Conservation (phyloP, 2,888 invertebrate species). For the Tanypteryx hageni region DNA sequence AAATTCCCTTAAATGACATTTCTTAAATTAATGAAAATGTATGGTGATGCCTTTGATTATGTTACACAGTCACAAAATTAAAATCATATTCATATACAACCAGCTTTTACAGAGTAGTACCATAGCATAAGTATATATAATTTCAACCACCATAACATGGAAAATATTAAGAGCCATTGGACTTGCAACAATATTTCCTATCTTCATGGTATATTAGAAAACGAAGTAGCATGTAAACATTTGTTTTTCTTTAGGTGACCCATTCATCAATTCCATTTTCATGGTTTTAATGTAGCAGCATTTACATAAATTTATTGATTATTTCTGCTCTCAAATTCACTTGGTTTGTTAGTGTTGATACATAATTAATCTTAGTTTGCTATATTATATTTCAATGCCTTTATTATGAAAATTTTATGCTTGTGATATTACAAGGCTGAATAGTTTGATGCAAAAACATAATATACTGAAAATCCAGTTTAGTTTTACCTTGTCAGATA, state of each 20-base stretch:
- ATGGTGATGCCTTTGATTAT: conserved; percentile 63
- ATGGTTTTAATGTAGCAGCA: conserved; percentile 33
- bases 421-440: conserved; percentile 56
- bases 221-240: conserved; percentile 51
- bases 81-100: conserved; percentile 60
- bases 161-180: conserved; percentile 54
- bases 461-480: conserved; percentile 12
- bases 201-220: conserved; percentile 37
- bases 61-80: conserved; percentile 38
- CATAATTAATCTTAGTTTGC: conserved; percentile 56
- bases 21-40: conserved; percentile 46
- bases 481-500: neutral
- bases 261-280: conserved; percentile 38
- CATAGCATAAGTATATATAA: conserved; percentile 60
- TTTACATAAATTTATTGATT: conserved; percentile 50
- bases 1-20: conserved; percentile 25
- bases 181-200: conserved; percentile 46
- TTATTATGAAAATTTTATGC: conserved; percentile 52
- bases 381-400: conserved; percentile 59
- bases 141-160: conserved; percentile 61
- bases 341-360: conserved; percentile 36
- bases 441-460: conserved; percentile 60
- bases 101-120: conserved; percentile 53
- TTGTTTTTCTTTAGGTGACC: conserved; percentile 13
- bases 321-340: conserved; percentile 61